Conservation (phyloP, 2,113 vertebrate species). For the Rhadina sibilatrix region DNA sequence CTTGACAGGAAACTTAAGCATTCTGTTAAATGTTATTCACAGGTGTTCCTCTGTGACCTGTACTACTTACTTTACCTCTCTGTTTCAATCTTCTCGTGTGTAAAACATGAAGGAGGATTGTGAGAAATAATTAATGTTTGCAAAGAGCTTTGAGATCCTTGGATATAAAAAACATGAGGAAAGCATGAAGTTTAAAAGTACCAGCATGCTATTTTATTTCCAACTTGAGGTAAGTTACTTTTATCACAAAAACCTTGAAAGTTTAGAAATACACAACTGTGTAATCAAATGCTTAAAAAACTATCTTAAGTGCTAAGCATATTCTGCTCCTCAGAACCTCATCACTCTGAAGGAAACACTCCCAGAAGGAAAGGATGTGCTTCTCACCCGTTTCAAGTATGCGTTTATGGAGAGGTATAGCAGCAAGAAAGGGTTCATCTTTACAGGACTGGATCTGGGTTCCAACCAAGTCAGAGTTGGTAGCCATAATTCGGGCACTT, state of each 20-base stretch:
- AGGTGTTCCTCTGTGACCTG: constrained; percentile 63
- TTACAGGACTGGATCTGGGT: constrained; percentile 85
- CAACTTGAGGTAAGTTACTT: not conserved
- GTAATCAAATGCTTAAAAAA: not conserved
- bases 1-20: not conserved
- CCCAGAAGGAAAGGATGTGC: not conserved
- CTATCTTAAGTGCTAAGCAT: not conserved
- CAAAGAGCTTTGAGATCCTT: constrained; percentile 45
- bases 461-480: constrained; percentile 84
- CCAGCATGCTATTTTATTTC: not conserved
- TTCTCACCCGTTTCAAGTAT: constrained; percentile 84
- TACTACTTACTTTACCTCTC: constrained; percentile 55
- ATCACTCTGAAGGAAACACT: not conserved
- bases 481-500: constrained; percentile 83
- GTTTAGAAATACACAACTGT: not conserved
- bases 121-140: constrained; percentile 57
- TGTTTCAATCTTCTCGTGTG: constrained; percentile 24
- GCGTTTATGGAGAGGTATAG: constrained; percentile 80
- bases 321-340: not conserved
- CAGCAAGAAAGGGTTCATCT: constrained; percentile 86
- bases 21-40: constrained; percentile 21
- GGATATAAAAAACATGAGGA: not conserved
- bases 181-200: not conserved
- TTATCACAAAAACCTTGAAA: constrained; percentile 32
- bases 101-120: constrained; percentile 37